Evolutionary conservation across 2,888 invertebrate species (phyloP).

Genomic region (Erebia aethiops): DNA sequence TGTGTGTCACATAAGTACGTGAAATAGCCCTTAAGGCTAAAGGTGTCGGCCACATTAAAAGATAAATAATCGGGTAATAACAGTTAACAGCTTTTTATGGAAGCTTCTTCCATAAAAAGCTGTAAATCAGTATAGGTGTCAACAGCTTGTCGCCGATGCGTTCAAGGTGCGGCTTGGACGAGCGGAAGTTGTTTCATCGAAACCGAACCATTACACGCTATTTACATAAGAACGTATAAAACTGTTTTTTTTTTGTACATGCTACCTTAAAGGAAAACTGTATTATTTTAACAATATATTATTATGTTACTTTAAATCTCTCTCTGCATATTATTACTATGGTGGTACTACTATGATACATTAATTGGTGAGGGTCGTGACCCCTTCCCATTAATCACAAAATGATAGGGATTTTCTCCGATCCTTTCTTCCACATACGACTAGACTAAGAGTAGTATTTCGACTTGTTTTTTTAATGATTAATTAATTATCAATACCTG

Average conservation of each 20-base stretch:
- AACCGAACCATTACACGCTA: conserved; percentile 41
- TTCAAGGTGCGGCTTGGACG: conserved; percentile 38
- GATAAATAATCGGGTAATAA: conserved; percentile 39
- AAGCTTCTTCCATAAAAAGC: conserved; percentile 36
- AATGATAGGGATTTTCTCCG: too few species aligned
- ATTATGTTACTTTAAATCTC: too few species aligned
- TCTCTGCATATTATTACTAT: too few species aligned
- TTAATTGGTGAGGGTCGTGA: too few species aligned
- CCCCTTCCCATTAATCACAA: too few species aligned
- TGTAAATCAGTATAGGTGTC: conserved; percentile 41
- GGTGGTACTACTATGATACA: too few species aligned
- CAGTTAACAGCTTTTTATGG: conserved; percentile 39
- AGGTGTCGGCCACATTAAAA: conserved; percentile 35
- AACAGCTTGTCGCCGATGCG: conserved; percentile 33
- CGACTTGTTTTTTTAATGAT: too few species aligned
- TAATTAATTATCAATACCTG: too few species aligned
- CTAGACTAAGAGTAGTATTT: too few species aligned
- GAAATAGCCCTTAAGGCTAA: not conserved
- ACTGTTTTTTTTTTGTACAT: not conserved
- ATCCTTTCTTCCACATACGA: too few species aligned
- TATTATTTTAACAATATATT: not conserved
- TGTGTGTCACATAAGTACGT: too few species aligned
- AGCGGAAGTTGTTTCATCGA: conserved; percentile 41
- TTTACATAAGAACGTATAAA: conserved; percentile 33
- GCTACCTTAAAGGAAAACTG: not conserved